Evolutionary conservation across 1,140 invertebrate genomes (phyloP), one percentile per base, ranked within the genome.

Genomic region (Helicoverpa zea): DNA sequence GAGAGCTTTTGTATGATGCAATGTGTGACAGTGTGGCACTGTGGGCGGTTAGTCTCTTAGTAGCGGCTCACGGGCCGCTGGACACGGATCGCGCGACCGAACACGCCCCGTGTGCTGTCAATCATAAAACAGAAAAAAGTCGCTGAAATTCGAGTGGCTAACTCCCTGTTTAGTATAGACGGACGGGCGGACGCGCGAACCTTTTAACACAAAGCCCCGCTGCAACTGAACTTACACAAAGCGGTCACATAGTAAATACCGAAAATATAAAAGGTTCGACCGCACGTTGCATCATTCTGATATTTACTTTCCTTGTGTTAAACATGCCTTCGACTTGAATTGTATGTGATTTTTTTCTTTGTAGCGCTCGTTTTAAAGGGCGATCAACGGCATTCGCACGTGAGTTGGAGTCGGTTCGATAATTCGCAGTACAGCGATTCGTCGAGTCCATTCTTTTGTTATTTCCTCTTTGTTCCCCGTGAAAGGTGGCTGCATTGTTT

Each of bases 41-140:
- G 81, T 80, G 85, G 81, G 77, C 83, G 83, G 87, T 89, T 92
- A 94, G 82, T 93, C 91, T 93, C 92, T 94, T 94, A 92, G 88
- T 88, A 86, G 86, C 76, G 87, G 86, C 90, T 90, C 88, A 94
- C 92, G 86, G 91, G 56, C 89, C 89, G 89, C 86, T 94, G 89
- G 87, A 90, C 90, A 91, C 68, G 81, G 83, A 89, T 88, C 92
- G 92, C 87, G 91, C 92, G 91, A 92, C 92, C 92, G 93, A 92
- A 86, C 93, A 94, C 91, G 80, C 86, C 91, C 87, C 91, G 93
- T 94, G 92, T 94, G 90, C 91, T 93, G 93, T 94, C 93, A 94
- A 94, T 95, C 93, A 95, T 94, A 94, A 93, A 94, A 89, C 84
- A 89, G 91, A 91, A 89, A 91, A 94, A 92, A 89, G 72, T 86